Evolutionary conservation across 2,888 invertebrate genomes (phyloP), one percentile per base, ranked within the genome.

Genomic region (Acronicta alni): DNA sequence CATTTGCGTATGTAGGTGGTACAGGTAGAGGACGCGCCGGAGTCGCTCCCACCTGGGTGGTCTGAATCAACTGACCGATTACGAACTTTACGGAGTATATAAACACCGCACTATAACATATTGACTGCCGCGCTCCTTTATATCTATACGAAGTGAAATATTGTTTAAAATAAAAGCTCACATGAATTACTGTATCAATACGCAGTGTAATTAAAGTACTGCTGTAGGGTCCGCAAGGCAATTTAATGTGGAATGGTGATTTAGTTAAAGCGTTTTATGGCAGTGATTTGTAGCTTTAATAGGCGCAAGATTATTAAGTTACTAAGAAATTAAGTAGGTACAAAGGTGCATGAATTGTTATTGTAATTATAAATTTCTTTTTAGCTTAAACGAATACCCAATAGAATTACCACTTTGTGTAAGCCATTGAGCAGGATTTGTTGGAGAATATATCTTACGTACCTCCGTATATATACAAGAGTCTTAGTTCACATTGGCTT

Each of bases 1-100:
- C 57, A 59, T 65, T 64, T 75, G 71, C 71, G 73, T 72, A 69
- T 60, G 77, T 70, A 59, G 67, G 71, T 75, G 67, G 61, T 79
- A 82, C 81, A 82, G 81, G 82, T 82, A 84, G 74, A 82, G 81
- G 87, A 84, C 80, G 84, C 77, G 79, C 83, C 83, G 80, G 77
- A 38, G 18, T 39, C 68, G 60, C 48, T 63, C 60, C 90, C 73
- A 82, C 89, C 76, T 93, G 94, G 93, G 94, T 93, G 94, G 94
- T 94, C 94, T 74, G 83, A 87, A 85, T 89, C 89, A 87, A 85
- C 80, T 85, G 85, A 80, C 81, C 89, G 88, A 87, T 89, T 90
- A 89, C 82, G 81, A 84, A 83, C 84, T 87, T 89, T 89, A 89
- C 82, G 81, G 84, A 83, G 84, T 87, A 89, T 76, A 89, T 89